Evolutionary conservation across 2,888 invertebrate genomes (phyloP), one percentile per base, ranked within the genome.

Genomic region (Cantharis rustica): DNA sequence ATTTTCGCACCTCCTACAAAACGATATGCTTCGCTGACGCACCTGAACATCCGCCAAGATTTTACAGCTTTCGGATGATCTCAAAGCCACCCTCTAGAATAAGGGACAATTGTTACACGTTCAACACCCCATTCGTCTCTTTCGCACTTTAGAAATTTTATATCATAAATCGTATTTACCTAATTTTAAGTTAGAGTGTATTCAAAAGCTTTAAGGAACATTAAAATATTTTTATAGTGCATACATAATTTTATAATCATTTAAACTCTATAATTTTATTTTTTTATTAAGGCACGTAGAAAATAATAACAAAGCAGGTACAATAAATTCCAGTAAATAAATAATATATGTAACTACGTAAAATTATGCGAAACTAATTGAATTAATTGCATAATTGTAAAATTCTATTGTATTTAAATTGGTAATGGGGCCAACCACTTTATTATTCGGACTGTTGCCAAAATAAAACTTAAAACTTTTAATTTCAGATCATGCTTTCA

Each of bases 51-150:
- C 76, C 64, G 72, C 77, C 75, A 75, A 76, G 76, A 77, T 79
- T 80, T 80, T 79, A 77, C 72, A 71, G 75, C 75, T 75, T 77
- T 75, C 73, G 73, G 74, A 75, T 76, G 77, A 79, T 76, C 75
- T 71, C 73, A 74, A 78, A 78, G 69, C 72, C 78, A 72, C 78
- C 75, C 80, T 73, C 71, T 75, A 47, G 72, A 76, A 76, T 75
- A 79, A 77, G 78, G 76, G 79, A 79, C 79, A 76, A 80, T 80
- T 80, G 80, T 80, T 80, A 79, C 77, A 77, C 77, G 69, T 72
- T 75, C 79, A 79, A 80, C 76, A 78, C 72, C 77, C 68, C 76
- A 69, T 72, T 73, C 75, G 61, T 66, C 17, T 66, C 74, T 75
- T 75, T 75, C 62, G 10, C 61, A 71, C 47, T 73, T 73, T 61